Evolutionary conservation across 2,797 vertebrate genomes (phyloP).

Genomic region (Zenarchopterus dispar): DNA sequence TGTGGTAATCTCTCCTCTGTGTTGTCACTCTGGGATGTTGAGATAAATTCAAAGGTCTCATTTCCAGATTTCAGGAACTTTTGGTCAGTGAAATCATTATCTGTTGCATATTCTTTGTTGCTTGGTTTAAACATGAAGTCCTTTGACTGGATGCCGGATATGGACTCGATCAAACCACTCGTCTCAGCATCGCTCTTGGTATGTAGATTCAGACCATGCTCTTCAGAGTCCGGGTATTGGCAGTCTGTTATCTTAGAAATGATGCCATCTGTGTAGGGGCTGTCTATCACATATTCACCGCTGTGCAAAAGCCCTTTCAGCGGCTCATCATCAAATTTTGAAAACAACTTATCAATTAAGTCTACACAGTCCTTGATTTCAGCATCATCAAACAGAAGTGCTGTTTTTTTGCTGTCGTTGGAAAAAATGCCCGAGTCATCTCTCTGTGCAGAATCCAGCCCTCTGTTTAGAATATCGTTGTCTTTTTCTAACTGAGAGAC

Average conservation of each 20-base stretch:
- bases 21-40: slow-evolving; percentile 32
- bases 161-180: slow-evolving; percentile 51
- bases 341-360: slow-evolving; percentile 78
- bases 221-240: slow-evolving; percentile 55
- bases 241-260: slow-evolving; percentile 70
- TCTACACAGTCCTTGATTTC: slow-evolving; percentile 70
- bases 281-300: slow-evolving; percentile 55
- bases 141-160: slow-evolving; percentile 45
- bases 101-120: slow-evolving; percentile 51
- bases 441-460: slow-evolving; percentile 56
- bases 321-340: slow-evolving; percentile 76
- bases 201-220: slow-evolving; percentile 54
- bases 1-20: slow-evolving; percentile 69
- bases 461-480: slow-evolving; percentile 50
- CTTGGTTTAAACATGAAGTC: slow-evolving; percentile 37
- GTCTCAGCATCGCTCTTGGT: slow-evolving; percentile 58
- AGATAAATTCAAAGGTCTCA: slow-evolving; percentile 40
- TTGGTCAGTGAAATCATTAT: slow-evolving; percentile 37
- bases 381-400: slow-evolving; percentile 45
- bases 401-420: slow-evolving; percentile 51
- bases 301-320: slow-evolving; percentile 64
- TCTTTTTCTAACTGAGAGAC: slow-evolving; percentile 37
- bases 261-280: slow-evolving; percentile 63
- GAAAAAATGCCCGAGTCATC: slow-evolving; percentile 71
- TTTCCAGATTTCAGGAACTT: slow-evolving; percentile 49